Conservation (phyloP, 2,113 vertebrate genomes). For the Ophiodon elongatus region DNA sequence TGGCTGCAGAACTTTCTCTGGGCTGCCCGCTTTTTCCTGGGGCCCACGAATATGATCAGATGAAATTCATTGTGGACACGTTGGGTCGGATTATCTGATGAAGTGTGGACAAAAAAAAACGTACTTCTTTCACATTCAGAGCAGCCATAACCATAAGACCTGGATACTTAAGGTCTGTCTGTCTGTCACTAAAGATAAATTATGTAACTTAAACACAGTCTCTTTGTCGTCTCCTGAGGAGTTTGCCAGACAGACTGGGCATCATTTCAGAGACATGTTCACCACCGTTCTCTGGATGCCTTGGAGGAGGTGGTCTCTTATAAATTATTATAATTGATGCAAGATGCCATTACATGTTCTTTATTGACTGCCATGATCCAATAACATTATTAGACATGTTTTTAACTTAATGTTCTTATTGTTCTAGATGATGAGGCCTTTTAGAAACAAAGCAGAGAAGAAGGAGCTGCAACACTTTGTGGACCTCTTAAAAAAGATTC, state of each 20-base stretch:
- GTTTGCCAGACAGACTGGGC: neutral
- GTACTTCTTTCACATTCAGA: neutral
- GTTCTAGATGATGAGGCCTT: neutral
- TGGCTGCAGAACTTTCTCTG: neutral
- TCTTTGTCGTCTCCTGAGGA: constrained; percentile 4
- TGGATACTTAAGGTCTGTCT: neutral
- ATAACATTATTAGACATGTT: neutral
- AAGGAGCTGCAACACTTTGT: neutral
- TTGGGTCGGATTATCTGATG: constrained; percentile 5
- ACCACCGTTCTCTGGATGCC: neutral
- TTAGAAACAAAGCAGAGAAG: neutral
- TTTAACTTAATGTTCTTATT: neutral
- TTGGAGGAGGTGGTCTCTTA: neutral
- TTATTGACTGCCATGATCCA: neutral
- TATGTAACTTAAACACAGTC: neutral
- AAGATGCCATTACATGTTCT: too few species aligned
- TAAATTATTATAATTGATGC: neutral
- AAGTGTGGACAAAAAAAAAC: neutral
- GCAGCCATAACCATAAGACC: neutral
- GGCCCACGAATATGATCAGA: neutral
- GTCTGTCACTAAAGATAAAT: neutral
- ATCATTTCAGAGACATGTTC: neutral
- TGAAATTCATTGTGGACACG: neutral
- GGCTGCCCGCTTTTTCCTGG: neutral
- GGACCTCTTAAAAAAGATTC: constrained; percentile 14